phyloP scores from a whole-genome alignment of 2,113 vertebrate genomes.

The Pseudopodoces humilis region DNA sequence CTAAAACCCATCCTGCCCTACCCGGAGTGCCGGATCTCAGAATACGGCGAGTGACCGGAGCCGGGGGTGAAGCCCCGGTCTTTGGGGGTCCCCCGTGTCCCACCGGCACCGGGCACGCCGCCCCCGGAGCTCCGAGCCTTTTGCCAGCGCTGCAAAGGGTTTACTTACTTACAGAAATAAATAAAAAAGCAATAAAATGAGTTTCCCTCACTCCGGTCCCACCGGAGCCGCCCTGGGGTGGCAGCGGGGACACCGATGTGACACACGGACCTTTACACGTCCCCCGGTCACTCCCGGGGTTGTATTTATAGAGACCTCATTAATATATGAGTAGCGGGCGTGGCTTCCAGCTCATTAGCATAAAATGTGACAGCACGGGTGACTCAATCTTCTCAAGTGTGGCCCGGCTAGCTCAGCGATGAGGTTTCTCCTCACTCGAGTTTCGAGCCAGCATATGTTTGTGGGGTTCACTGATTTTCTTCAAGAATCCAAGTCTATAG shows the following conservation, averaged over 20 bases:
- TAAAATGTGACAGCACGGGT: accelerated
- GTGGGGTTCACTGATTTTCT: too few relatives aligned
- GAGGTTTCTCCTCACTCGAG: too few relatives aligned
- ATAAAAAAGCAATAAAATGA: neutral
- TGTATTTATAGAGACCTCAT: accelerated
- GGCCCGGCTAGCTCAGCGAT: too few relatives aligned
- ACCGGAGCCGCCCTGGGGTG: neutral
- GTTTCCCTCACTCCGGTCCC: neutral
- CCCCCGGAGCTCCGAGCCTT: neutral
- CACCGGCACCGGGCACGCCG: too few relatives aligned
- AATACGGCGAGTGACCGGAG: neutral
- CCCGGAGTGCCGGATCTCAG: neutral
- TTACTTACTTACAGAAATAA: neutral
- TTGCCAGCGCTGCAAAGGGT: neutral
- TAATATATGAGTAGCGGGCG: accelerated
- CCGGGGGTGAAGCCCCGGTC: accelerated
- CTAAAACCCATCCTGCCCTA: conserved; percentile 7
- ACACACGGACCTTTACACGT: neutral
- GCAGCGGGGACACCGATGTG: neutral
- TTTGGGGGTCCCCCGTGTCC: neutral
- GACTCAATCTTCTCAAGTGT: too few relatives aligned
- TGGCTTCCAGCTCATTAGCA: neutral
- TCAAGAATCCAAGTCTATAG: too few relatives aligned
- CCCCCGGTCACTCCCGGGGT: too few relatives aligned
- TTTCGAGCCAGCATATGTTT: too few relatives aligned